Conservation (phyloP, 1,140 invertebrate genomes). For the Ericerus pela region DNA sequence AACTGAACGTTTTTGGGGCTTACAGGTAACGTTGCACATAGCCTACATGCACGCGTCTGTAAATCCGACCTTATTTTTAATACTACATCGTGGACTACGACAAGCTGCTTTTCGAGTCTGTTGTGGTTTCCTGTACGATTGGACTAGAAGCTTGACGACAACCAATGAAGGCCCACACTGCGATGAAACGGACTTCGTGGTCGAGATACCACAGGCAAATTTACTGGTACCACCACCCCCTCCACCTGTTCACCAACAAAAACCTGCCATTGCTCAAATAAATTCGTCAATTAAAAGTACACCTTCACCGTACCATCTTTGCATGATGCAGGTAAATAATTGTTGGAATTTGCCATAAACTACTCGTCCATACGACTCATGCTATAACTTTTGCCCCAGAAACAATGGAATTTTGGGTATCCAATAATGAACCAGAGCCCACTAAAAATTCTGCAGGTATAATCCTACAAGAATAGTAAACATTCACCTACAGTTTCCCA, state of each 20-base stretch:
- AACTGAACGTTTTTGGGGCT: slow-evolving; percentile 19
- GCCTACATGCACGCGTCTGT: slow-evolving; percentile 75
- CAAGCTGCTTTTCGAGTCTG: slow-evolving; percentile 51
- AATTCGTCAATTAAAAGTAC: slow-evolving; percentile 6
- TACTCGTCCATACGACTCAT: too few relatives aligned
- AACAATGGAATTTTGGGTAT: too few relatives aligned
- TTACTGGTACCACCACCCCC: neutral
- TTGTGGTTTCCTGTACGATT: slow-evolving; percentile 47
- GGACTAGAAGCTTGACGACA: neutral
- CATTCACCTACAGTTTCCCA: too few relatives aligned
- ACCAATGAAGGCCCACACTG: neutral
- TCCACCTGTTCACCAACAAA: neutral
- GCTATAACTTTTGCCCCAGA: too few relatives aligned
- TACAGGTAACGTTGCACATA: slow-evolving; percentile 68
- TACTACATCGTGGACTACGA: slow-evolving; percentile 57
- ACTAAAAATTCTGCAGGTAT: too few relatives aligned
- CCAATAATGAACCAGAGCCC: too few relatives aligned
- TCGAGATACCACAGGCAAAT: slow-evolving; percentile 1
- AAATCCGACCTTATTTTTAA: slow-evolving; percentile 64
- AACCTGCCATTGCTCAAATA: neutral
- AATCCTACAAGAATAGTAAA: too few relatives aligned
- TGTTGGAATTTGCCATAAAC: too few relatives aligned
- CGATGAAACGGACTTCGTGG: neutral
- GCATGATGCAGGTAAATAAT: too few relatives aligned
- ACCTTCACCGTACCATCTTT: neutral